Evolutionary conservation across 2,888 invertebrate species (phyloP), one percentile per base, ranked within the genome.

Genomic region (Steinernema hermaphroditum): DNA sequence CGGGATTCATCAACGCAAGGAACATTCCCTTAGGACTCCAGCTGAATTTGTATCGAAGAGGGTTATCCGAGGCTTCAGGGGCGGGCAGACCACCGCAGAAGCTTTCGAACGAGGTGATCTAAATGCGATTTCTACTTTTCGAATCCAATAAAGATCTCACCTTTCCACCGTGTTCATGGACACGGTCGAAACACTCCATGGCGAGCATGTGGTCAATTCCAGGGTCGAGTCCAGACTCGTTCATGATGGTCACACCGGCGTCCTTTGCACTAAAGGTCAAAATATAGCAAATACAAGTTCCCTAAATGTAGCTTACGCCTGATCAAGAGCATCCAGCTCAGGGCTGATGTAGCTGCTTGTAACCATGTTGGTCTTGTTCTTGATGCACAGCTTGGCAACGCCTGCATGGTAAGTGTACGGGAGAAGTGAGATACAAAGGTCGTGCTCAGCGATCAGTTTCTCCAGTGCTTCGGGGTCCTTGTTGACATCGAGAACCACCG

Each of bases 141-240:
- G 16, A n/a, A 27, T 37, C 57, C n/a, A n/a, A 8, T 1, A 16
- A 6, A 16, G 1, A 14, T 1, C 72, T 70, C 34, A 90, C 89
- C 86, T 93, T 92, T 54, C 96, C 97, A 2, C 96, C 97, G 85
- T 93, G 87, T 29, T 87, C 86, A 69, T 87, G 92, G 14, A 94
- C 92, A 82, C 95, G 93, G 86, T 97, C 94, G 83, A 98, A 95
- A 86, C 94, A 95, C 87, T 99, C 96, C 88, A 97, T 90, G 0
- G 98, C 98, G 72, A 99, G 88, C 79, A 99, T 90, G 88, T 98
- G 98, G 88, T 96, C 96, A 80, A 96, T 95, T n/a, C 97, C 98
- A 0, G 98, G 98, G 87, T 99, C 98, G 37, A 99, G 89, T 0
- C 98, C 98, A 0, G 96, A 92, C 89, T 98, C 98, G 86, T 97